phyloP scores from a whole-genome alignment of 2,113 vertebrate species.

The Carassius gibelio region DNA sequence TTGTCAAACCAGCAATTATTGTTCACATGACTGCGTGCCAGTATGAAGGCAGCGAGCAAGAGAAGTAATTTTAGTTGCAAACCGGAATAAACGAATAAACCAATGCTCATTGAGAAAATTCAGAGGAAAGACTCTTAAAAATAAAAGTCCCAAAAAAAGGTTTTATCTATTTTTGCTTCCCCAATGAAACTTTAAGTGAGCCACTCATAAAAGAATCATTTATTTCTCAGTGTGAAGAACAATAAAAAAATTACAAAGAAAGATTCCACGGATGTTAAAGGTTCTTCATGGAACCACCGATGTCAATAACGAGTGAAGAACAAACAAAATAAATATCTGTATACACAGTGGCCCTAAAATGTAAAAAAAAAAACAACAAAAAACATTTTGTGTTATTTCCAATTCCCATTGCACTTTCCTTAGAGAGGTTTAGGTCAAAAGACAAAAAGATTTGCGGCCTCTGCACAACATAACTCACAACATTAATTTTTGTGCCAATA shows the following conservation, averaged over 20 bases:
- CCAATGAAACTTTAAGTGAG: too few species aligned
- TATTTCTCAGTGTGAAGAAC: too few species aligned
- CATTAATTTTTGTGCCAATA: not conserved
- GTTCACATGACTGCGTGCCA: not conserved
- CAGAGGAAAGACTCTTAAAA: too few species aligned
- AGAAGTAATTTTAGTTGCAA: slow-evolving; percentile 18
- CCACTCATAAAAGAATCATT: too few species aligned
- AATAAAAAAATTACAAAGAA: too few species aligned
- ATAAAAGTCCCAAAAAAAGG: too few species aligned
- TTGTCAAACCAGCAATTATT: slow-evolving; percentile 27
- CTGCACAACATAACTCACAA: not conserved
- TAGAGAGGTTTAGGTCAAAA: not conserved
- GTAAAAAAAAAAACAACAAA: not conserved
- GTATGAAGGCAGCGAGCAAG: not conserved
- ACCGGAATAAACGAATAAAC: not conserved
- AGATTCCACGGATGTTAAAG: too few species aligned
- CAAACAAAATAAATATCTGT: too few species aligned
- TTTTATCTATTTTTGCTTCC: too few species aligned
- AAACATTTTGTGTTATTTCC: not conserved
- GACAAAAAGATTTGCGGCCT: not conserved
- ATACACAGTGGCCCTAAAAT: too few species aligned
- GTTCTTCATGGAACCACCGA: too few species aligned
- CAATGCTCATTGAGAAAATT: not conserved
- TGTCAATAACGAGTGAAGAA: too few species aligned
- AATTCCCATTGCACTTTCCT: not conserved